Evolutionary conservation across 2,888 invertebrate genomes (phyloP), one percentile per base, ranked within the genome.

Genomic region (Pristionchus entomophagus): DNA sequence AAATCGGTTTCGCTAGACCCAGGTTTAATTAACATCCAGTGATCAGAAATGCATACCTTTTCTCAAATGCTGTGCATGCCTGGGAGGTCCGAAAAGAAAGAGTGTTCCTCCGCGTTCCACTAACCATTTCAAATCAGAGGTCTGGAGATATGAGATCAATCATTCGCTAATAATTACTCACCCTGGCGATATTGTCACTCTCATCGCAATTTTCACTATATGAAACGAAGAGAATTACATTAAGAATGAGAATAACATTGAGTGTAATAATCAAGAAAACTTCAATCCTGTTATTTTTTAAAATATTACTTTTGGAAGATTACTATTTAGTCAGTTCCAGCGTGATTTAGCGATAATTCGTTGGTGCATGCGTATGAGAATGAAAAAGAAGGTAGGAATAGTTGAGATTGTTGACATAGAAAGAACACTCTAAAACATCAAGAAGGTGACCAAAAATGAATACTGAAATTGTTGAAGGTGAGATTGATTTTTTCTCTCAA

Each of bases 361-460:
- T 69, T 69, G 69, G 19, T 69, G 41, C 38, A 69, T 69, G 19
- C 69, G 38, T 1, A 69, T 17, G 17, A 69, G 69, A 38, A 69
- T 69, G 41, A 69, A 69, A 38, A 69, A 38, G 38, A 69, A 69
- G 19, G 41, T 69, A 8, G 69, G 69, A 69, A 69, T 69, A 4
- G 69, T 69, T 38, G 38, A 69, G 35, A 69, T 69, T n/a, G 38
- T n/a, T n/a, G 69, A 38, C 17, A 69, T 19, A 3, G 69, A 69
- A 12, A 69, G 69, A 0, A 41, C 8, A 0, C 17, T 22, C 69
- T 69, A 19, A 8, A 69, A 69, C n/a, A n/a, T n/a, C n/a, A n/a
- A n/a, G n/a, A n/a, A n/a, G n/a, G n/a, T n/a, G n/a, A n/a, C n/a
- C n/a, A n/a, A n/a, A n/a, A n/a, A n/a, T n/a, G n/a, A n/a, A n/a